These are phyloP conservation scores for Bombus confusus DNA, from an alignment of 1,140 invertebrate genomes.

Conservation along the genomic window DNA sequence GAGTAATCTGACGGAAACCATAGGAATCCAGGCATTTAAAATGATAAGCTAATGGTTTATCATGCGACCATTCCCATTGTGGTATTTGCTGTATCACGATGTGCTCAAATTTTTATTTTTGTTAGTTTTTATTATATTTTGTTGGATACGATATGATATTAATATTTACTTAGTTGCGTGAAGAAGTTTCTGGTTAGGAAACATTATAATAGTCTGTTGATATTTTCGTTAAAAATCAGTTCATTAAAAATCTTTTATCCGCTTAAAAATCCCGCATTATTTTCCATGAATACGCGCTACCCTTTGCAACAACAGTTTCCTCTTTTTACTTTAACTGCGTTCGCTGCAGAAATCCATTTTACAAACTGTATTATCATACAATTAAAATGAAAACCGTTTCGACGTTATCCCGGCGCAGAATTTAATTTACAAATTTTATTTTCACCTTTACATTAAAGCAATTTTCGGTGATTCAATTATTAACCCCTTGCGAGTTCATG, in stretches of 20 bases:
- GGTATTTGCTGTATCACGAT: neutral
- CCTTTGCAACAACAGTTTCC: neutral
- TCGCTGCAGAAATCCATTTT: neutral
- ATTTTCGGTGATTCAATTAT: neutral
- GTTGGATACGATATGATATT: too few relatives aligned
- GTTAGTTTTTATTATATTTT: too few relatives aligned
- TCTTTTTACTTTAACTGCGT: neutral
- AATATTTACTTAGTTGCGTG: too few relatives aligned
- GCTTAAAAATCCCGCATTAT: neutral
- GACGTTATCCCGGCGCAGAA: neutral
- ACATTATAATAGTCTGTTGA: neutral
- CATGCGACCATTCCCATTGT: neutral
- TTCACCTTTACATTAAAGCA: conserved; percentile 13
- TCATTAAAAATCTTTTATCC: neutral
- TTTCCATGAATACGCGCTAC: neutral
- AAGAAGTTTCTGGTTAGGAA: too few relatives aligned
- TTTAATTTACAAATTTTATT: conserved; percentile 34
- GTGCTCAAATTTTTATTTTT: neutral
- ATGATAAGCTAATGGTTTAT: neutral
- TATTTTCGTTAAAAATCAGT: neutral
- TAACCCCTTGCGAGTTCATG: neutral
- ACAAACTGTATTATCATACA: conserved; percentile 6
- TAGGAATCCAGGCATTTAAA: neutral
- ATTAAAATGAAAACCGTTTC: conserved; percentile 3
- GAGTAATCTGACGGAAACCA: neutral